Conservation (phyloP, 2,797 vertebrate genomes). For the Lacerta viridis region DNA sequence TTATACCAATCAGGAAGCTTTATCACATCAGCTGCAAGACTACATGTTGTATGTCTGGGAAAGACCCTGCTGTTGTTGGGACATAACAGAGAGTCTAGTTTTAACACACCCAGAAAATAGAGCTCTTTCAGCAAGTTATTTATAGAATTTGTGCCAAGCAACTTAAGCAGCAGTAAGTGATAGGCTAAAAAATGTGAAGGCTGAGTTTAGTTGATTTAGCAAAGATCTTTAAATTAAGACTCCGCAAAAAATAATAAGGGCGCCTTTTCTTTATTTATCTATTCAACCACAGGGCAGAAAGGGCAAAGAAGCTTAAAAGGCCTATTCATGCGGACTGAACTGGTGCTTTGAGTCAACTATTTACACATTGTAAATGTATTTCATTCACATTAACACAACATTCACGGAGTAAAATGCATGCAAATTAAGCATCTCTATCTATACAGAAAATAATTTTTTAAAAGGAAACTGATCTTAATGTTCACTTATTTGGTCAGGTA, state of each 20-base stretch:
- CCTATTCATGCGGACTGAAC: conserved; percentile 63
- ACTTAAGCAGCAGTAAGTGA: conserved; percentile 55
- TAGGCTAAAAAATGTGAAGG: conserved; percentile 49
- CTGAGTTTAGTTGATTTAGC: conserved; percentile 62
- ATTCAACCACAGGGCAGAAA: conserved; percentile 61
- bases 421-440: conserved; percentile 42
- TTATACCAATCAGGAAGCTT: neutral
- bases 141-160: conserved; percentile 57
- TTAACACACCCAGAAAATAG: conserved; percentile 40
- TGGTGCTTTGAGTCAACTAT: conserved; percentile 66
- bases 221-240: conserved; percentile 61
- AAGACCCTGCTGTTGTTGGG: neutral
- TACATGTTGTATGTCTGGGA: conserved; percentile 39
- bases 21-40: conserved; percentile 31
- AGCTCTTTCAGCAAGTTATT: conserved; percentile 50
- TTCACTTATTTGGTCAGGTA: neutral
- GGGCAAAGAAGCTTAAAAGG: conserved; percentile 67
- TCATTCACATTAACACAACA: conserved; percentile 52
- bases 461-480: conserved; percentile 21
- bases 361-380: conserved; percentile 51
- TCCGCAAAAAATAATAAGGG: conserved; percentile 54
- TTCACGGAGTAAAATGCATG: conserved; percentile 43
- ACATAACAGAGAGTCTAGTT: conserved; percentile 4
- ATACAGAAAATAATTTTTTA: neutral
- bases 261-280: conserved; percentile 68